Base-by-base conservation (phyloP, 2,113 vertebrate species). In the Mus spicilegus region DNA sequence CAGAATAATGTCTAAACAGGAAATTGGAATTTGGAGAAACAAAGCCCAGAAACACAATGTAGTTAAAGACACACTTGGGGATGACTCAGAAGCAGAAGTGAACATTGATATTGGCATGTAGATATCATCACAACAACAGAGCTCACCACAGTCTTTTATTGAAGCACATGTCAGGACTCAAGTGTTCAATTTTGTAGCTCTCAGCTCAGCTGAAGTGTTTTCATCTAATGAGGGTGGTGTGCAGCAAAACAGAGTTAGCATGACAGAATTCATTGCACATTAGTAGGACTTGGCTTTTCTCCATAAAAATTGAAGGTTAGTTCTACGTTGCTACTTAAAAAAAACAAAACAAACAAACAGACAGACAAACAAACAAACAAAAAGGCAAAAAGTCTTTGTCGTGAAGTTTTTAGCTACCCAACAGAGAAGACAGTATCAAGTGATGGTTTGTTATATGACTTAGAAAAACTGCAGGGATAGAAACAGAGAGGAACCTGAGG, bases 381-480 rank as follows among this genome's bases (percentile, higher is more conserved):
- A 56, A 56, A 56, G 16, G 5, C 49, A 49, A 49, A 49, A 56
- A 56, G 14, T 36, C 46, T 75, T 94, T 93, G 75, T 36, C 51
- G 51, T 0, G 0, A 17, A 63, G 89, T 12, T 76, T 4, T 56
- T 81, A 96, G 69, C 1, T 16, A 16, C 12, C 65, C 75, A 69
- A 33, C 20, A 22, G 82, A 92, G 42, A 30, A 80, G 95, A 65
- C 7, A 58, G 49, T 42, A 54, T 69, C 1, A 0, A 91, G 46
- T 87, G 30, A 91, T 42, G 42, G 13, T 94, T 98, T 91, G 94
- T 93, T 96, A 96, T 93, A 82, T 56, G 16, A 13, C 42, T 97
- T 95, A 86, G 84, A 1, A 13, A 76, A 70, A 20, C 17, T 58
- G 58, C 58, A 58, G 17, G 17, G 58, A 58, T 58, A 4, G 58